These are phyloP conservation scores for Pseudorhombus dupliciocellatus DNA, from an alignment of 2,113 vertebrate genomes.

Conservation along the genomic window DNA sequence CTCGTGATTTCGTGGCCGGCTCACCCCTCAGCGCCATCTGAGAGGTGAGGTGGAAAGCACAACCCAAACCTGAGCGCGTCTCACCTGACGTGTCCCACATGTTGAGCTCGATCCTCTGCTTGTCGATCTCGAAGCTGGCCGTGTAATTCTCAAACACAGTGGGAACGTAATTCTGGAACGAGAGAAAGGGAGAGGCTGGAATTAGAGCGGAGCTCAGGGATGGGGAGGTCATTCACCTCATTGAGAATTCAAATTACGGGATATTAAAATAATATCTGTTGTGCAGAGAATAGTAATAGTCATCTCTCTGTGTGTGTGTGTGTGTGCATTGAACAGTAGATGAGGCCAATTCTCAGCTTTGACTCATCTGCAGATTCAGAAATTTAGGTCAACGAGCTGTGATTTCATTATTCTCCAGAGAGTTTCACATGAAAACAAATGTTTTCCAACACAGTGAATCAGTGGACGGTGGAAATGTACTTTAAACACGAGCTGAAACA, in stretches of 20 bases:
- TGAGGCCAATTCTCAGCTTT: constrained; percentile 39
- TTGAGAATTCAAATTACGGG: background rate
- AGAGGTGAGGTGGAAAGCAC: too few species aligned
- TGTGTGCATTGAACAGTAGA: constrained; percentile 15
- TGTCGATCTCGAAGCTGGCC: constrained; percentile 92
- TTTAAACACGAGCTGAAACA: too few species aligned
- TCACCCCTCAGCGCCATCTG: too few species aligned
- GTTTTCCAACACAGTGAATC: background rate
- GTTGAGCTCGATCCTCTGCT: constrained; percentile 94
- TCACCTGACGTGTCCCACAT: constrained; percentile 98
- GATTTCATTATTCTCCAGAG: constrained; percentile 33
- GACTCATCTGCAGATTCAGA: constrained; percentile 44
- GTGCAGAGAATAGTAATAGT: constrained; percentile 11
- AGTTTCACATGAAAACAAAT: constrained; percentile 4
- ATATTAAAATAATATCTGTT: constrained; percentile 8
- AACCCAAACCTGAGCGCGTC: background rate
- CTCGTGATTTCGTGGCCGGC: constrained; percentile 15
- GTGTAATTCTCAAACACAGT: constrained; percentile 96
- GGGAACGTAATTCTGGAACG: constrained; percentile 80
- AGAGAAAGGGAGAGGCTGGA: constrained; percentile 5
- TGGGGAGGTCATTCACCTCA: background rate
- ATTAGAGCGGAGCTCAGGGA: constrained; percentile 30
- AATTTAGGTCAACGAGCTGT: constrained; percentile 34
- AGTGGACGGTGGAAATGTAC: background rate
- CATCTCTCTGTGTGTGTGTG: background rate